phyloP scores from a whole-genome alignment of 2,888 invertebrate genomes.

The Seira musarum region DNA sequence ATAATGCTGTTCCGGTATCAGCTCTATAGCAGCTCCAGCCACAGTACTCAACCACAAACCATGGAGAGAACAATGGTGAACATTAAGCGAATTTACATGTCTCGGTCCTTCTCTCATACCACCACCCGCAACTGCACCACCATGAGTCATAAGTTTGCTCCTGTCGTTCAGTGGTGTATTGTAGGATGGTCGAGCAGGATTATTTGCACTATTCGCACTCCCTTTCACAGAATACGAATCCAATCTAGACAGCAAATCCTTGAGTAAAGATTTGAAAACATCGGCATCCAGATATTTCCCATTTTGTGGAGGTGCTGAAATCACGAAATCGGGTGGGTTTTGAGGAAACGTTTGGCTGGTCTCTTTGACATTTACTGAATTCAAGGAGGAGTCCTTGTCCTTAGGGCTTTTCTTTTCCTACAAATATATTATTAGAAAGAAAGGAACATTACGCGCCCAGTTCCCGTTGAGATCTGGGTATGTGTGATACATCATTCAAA shows the following conservation, averaged over 20 bases:
- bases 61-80: conserved; percentile 59
- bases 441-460: too few relatives aligned
- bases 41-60: conserved; percentile 65
- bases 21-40: conserved; percentile 64
- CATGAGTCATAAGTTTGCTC: background rate
- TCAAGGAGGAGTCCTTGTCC: background rate
- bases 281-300: conserved; percentile 37
- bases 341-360: background rate
- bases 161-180: background rate
- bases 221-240: conserved; percentile 15
- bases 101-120: conserved; percentile 18
- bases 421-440: background rate
- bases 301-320: background rate
- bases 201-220: background rate
- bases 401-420: background rate
- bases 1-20: conserved; percentile 48
- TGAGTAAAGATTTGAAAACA: conserved; percentile 47
- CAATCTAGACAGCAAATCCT: conserved; percentile 43
- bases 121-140: background rate
- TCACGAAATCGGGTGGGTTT: background rate
- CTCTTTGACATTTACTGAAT: conserved; percentile 3
- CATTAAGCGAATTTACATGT: conserved; percentile 20
- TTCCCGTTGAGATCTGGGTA: too few relatives aligned
- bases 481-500: too few relatives aligned
- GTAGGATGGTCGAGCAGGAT: background rate